Evolutionary conservation across 2,113 vertebrate species (phyloP).

Genomic region (Podarcis muralis): DNA sequence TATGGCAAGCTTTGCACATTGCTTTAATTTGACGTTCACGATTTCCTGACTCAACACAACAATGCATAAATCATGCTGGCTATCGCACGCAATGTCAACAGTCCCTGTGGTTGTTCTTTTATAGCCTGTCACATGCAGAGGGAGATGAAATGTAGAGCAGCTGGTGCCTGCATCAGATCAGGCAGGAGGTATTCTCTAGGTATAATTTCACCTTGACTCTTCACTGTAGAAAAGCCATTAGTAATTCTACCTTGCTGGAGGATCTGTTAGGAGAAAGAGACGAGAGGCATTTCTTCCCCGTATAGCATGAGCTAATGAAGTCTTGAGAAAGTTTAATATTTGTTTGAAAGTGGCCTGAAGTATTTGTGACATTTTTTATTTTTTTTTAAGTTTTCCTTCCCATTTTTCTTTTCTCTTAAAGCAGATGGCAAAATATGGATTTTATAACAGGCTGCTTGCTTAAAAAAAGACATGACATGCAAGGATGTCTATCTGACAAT

Average conservation of each 20-base stretch:
- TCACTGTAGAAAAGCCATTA: slow-evolving; percentile 19
- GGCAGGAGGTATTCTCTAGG: slow-evolving; percentile 26
- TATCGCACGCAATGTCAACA: slow-evolving; percentile 46
- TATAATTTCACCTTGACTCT: slow-evolving; percentile 49
- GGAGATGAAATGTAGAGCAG: slow-evolving; percentile 14
- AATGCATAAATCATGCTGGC: slow-evolving; percentile 3
- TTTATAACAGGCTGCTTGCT: neutral
- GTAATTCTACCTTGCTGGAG: neutral
- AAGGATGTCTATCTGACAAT: no score
- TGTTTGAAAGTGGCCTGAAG: neutral
- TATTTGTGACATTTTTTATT: neutral
- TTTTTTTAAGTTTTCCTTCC: slow-evolving; percentile 16
- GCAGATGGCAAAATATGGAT: neutral
- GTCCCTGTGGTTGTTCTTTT: neutral
- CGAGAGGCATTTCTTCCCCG: neutral
- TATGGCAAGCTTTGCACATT: neutral
- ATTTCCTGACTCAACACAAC: slow-evolving; percentile 30
- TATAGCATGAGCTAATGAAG: slow-evolving; percentile 34
- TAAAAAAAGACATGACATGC: neutral
- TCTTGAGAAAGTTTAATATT: slow-evolving; percentile 1
- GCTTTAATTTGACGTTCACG: slow-evolving; percentile 1
- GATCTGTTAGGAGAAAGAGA: neutral
- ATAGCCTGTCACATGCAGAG: slow-evolving; percentile 33
- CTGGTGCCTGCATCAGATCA: slow-evolving; percentile 6
- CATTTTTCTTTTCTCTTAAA: slow-evolving; percentile 11